phyloP scores from a whole-genome alignment of 2,797 vertebrate species.

The Pogoniulus pusillus region DNA sequence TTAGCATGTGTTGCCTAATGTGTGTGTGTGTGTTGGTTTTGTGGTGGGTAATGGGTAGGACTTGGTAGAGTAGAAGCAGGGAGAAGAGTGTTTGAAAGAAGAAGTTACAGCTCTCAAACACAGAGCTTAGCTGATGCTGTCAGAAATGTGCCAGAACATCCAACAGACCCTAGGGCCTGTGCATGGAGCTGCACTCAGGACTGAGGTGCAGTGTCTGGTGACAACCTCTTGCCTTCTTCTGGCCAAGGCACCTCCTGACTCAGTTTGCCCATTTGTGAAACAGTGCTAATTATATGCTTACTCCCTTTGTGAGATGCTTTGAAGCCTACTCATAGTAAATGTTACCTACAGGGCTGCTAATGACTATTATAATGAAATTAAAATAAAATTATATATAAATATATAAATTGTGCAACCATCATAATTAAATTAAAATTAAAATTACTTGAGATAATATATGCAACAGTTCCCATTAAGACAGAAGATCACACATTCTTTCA shows the following conservation, averaged over 20 bases:
- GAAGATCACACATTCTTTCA: background rate
- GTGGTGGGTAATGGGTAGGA: background rate
- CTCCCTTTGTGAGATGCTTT: constrained; percentile 12
- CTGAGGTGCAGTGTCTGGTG: background rate
- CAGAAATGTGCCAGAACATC: background rate
- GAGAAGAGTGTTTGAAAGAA: background rate
- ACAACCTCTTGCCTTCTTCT: background rate
- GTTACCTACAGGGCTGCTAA: constrained; percentile 6
- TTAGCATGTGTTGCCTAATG: background rate
- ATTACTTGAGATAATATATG: background rate
- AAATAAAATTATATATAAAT: background rate
- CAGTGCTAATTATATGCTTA: background rate
- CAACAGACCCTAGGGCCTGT: background rate
- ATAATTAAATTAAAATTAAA: background rate
- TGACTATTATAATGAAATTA: constrained; percentile 8
- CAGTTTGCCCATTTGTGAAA: constrained; percentile 19
- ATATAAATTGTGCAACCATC: background rate
- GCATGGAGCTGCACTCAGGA: background rate
- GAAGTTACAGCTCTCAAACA: background rate
- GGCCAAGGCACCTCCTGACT: constrained; percentile 12
- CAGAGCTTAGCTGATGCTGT: background rate
- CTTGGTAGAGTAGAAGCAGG: background rate
- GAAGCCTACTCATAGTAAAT: background rate
- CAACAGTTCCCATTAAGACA: background rate
- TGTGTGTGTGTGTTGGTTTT: background rate